Evolutionary conservation across 2,888 invertebrate species (phyloP), one percentile per base, ranked within the genome.

Genomic region (Philereme transversata): DNA sequence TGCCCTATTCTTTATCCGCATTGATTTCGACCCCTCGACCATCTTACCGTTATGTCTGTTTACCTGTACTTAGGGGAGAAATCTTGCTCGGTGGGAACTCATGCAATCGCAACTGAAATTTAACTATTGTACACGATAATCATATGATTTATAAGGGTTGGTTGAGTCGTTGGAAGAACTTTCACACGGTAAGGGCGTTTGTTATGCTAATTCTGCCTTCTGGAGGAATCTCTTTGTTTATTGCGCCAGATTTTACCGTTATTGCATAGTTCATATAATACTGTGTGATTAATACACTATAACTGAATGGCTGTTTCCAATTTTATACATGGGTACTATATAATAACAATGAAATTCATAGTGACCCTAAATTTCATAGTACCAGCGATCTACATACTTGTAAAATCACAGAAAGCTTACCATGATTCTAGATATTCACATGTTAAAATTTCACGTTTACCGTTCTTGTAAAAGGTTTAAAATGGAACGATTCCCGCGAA

Each of bases 61-160:
- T 91, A 91, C 91, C 90, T 91, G 88, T 82, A 80, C 74, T 78
- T 77, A 67, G 88, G 92, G 92, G 89, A 85, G 86, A 87, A 86
- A 84, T 81, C 87, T 86, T 81, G 71, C 82, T 80, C 83, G 89
- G 87, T 90, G 92, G 89, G 92, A 91, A 90, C 76, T 68, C 75
- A 73, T 74, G 83, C 73, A 84, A 86, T 87, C 86, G 78, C 80
- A 85, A 87, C 84, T 83, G 79, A 88, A 88, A 82, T 86, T 86
- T 78, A 84, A 90, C 88, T 82, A 87, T 83, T 79, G 70, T 83
- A 78, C 75, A 74, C 81, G 77, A 81, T 87, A 83, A 86, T 86
- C 81, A 74, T 79, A 74, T 62, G 72, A 79, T 80, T 77, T 76
- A 78, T 81, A 82, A 84, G 83, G 88, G 89, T 87, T 84, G 76